Base-by-base conservation (phyloP, 1,140 invertebrate species). In the Diploscapter pachys region DNA sequence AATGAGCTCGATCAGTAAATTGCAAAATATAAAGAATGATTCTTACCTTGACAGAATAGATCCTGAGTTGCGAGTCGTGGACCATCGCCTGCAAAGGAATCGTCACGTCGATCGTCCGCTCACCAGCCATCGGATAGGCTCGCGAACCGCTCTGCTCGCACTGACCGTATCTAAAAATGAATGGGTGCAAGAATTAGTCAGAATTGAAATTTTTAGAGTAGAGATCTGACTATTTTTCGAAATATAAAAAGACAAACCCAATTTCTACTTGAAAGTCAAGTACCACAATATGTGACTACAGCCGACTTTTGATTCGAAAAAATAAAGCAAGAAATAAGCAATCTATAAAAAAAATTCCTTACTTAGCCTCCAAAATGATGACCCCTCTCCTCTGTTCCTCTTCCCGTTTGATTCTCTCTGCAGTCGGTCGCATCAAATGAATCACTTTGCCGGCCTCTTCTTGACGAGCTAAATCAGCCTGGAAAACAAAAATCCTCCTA, bases 11-110 rank as follows among this genome's bases (percentile, higher is more conserved):
- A 48, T 50, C 13, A 57, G 63, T 2, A 6, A 31, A 61, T 6
- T 4, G 55, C 3, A 6, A 62, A 63, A 57, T 8, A 4, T 49
- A 55, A 9, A n/a, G 13, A 63, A 62, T 31, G 13, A 48, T 56
- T 83, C 78, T 82, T 87, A 96, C 94, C 90, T 96, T 97, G 50
- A 92, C 91, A 13, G 91, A 89, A 80, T 94, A 91, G 51, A 98
- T 87, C 63, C 93, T 89, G 8, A 98, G 87, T 85, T 91, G 91
- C 3, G 93, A 93, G 85, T 96, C 92, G 83, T 92, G 93, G 48
- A 97, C 92, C 77, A 97, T 89, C 83, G 94, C 94, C 85, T 98
- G 96, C 13, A 98, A 82, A 2, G 93, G 93, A 80, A 96, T 90
- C 3, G 93, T 95, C 3, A 98, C 95, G 87, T 96, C 93, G 70